Evolutionary conservation across 2,797 vertebrate genomes (phyloP).

Genomic region (Cuculus canorus): DNA sequence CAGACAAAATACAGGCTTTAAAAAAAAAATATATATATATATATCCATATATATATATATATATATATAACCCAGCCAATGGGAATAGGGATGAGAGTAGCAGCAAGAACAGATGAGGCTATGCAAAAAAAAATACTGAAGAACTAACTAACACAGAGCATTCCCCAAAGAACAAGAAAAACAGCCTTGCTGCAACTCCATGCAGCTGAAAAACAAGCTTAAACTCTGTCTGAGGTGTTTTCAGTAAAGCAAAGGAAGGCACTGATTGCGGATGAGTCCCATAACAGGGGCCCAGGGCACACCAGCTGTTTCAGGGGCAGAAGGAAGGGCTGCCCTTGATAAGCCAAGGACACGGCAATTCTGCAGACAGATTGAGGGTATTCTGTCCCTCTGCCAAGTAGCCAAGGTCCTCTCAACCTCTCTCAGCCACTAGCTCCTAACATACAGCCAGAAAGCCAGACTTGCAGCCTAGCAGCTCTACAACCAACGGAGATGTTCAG

Average conservation of each 20-base stretch:
- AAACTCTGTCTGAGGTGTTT: not conserved
- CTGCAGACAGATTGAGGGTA: slow-evolving; percentile 36
- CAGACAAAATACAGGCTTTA: not conserved
- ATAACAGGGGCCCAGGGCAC: not conserved
- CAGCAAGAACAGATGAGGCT: not conserved
- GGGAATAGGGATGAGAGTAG: not conserved
- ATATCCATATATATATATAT: no score
- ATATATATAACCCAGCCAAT: not conserved
- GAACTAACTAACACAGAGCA: not conserved
- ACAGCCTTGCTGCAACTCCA: not conserved
- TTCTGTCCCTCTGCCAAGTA: slow-evolving; percentile 61
- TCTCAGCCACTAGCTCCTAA: not conserved
- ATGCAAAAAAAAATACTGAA: not conserved
- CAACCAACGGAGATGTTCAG: accelerated
- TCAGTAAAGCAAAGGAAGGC: not conserved
- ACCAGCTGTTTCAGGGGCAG: slow-evolving; percentile 69
- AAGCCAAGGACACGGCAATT: slow-evolving; percentile 24
- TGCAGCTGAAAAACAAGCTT: not conserved
- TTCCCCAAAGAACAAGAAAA: not conserved
- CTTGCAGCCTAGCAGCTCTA: not conserved
- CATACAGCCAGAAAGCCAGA: not conserved
- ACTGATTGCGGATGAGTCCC: not conserved
- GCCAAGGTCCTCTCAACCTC: slow-evolving; percentile 50
- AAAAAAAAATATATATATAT: not conserved
- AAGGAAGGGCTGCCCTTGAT: slow-evolving; percentile 61